Percentiles rank a stretch among this genome's conserved stretches.
phyloP scores from a whole-genome alignment of 2,113 vertebrate genomes.

The Scalopus aquaticus region DNA sequence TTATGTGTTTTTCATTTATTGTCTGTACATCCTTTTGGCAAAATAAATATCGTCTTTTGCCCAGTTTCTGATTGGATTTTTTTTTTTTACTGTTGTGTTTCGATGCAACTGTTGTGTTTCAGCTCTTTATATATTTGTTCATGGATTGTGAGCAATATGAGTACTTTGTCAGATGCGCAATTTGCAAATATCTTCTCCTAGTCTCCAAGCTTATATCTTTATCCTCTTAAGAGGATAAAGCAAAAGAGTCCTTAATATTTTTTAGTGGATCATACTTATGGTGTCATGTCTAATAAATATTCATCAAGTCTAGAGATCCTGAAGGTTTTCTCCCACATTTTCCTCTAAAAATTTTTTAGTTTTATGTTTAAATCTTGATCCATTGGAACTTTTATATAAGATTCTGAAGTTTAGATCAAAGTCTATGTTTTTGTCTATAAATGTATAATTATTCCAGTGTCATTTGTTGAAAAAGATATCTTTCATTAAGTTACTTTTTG shows the following conservation, averaged over 20 bases:
- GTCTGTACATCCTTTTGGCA: neutral
- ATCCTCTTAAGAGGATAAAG: neutral
- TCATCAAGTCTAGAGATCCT: neutral
- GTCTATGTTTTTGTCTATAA: neutral
- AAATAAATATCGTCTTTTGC: neutral
- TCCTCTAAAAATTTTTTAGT: neutral
- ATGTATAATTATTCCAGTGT: no score
- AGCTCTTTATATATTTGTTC: no score
- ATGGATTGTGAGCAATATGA: no score
- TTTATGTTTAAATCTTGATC: conserved; percentile 5
- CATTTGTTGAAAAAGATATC: no score
- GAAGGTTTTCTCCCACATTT: neutral
- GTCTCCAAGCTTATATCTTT: neutral
- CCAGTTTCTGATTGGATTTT: neutral
- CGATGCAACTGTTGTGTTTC: no score
- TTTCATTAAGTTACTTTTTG: no score
- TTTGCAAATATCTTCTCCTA: no score
- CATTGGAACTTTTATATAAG: neutral
- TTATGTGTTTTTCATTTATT: neutral
- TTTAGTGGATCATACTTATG: neutral
- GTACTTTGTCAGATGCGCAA: neutral
- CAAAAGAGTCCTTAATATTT: neutral
- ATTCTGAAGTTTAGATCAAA: neutral
- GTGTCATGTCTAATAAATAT: neutral
- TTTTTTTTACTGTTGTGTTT: neutral